Percentiles rank a stretch among this genome's conserved stretches.
Conservation (phyloP, 2,888 invertebrate genomes). For the Melinaea menophilus region DNA sequence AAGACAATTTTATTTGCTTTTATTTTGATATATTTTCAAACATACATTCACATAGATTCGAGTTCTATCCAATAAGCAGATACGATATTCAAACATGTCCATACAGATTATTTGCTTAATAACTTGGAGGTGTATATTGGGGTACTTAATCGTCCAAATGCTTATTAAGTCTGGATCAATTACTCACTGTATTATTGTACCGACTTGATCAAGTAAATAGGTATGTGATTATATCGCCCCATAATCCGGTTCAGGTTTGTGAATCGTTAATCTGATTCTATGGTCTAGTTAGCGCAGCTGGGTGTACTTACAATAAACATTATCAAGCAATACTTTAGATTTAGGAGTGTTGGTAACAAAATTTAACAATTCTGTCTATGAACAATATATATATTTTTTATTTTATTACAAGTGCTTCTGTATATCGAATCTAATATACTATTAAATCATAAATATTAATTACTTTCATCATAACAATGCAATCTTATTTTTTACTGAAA, state of each 20-base stretch:
- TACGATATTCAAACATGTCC: background rate
- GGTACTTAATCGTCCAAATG: background rate
- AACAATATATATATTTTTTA: no score
- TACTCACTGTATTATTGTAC: slow-evolving; percentile 7
- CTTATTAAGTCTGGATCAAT: slow-evolving; percentile 2
- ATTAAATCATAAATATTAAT: no score
- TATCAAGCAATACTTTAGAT: slow-evolving; percentile 15
- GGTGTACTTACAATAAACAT: slow-evolving; percentile 14
- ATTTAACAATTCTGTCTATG: background rate
- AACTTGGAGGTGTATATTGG: background rate
- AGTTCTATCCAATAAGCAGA: background rate
- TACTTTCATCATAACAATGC: no score
- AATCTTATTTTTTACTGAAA: no score
- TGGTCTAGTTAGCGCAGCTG: slow-evolving; percentile 20
- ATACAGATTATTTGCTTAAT: background rate
- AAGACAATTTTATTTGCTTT: no score
- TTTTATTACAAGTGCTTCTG: no score
- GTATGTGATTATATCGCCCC: slow-evolving; percentile 17
- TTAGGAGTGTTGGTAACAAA: slow-evolving; percentile 12
- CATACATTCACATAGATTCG: no score
- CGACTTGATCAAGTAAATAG: slow-evolving; percentile 12
- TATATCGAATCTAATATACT: no score
- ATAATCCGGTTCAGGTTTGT: slow-evolving; percentile 12
- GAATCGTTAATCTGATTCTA: slow-evolving; percentile 18
- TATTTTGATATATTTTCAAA: no score